phyloP scores from a whole-genome alignment of 2,888 invertebrate species.

The Chrysopilus asiliformis region DNA sequence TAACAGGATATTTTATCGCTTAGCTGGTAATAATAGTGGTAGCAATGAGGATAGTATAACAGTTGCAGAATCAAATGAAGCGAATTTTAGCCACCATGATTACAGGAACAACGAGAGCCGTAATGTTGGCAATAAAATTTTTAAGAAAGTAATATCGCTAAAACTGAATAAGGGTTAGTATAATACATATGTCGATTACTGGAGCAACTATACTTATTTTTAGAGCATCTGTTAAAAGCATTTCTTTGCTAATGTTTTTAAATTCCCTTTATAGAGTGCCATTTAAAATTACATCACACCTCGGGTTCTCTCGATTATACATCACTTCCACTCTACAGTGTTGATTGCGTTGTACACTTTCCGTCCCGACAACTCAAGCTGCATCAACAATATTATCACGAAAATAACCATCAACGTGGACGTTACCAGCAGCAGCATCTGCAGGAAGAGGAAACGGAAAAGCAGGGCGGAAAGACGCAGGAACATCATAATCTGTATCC shows the following conservation, averaged over 20 bases:
- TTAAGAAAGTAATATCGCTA: constrained; percentile 21
- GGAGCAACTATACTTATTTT: neutral
- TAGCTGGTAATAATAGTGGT: too few relatives aligned
- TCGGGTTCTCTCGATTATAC: constrained; percentile 25
- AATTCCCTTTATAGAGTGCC: constrained; percentile 21
- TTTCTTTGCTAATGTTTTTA: neutral
- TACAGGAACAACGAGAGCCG: constrained; percentile 14
- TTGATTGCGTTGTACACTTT: constrained; percentile 27
- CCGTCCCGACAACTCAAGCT: too few relatives aligned
- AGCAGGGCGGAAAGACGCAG: too few relatives aligned
- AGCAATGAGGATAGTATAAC: too few relatives aligned
- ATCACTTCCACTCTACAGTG: constrained; percentile 25
- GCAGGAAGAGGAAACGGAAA: too few relatives aligned
- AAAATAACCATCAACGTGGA: constrained; percentile 2
- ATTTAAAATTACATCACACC: constrained; percentile 22
- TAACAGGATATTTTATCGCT: too few relatives aligned
- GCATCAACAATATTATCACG: too few relatives aligned
- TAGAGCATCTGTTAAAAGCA: neutral
- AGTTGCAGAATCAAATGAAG: too few relatives aligned
- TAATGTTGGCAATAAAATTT: constrained; percentile 15
- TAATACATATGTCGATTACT: neutral
- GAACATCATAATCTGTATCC: constrained; percentile 8
- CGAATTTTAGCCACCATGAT: too few relatives aligned
- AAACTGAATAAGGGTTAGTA: constrained; percentile 24
- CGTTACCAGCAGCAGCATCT: too few relatives aligned